These are phyloP conservation scores for Poeciliopsis retropinna DNA, from an alignment of 2,113 vertebrate species.

Conservation along the genomic window DNA sequence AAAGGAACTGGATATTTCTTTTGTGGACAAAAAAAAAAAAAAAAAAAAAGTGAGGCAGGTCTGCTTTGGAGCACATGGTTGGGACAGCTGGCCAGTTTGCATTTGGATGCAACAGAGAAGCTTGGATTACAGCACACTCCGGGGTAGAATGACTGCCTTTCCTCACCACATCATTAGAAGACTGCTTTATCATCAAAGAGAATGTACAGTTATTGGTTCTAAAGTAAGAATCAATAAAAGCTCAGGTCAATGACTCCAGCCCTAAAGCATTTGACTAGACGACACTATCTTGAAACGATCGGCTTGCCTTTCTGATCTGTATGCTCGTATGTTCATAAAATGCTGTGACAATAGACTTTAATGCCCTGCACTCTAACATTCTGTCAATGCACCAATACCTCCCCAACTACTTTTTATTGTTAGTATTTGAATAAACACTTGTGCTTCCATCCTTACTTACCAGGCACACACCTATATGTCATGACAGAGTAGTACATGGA, in stretches of 20 bases:
- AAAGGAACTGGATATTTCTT: neutral
- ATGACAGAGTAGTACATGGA: conserved; percentile 46
- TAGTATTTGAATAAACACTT: neutral
- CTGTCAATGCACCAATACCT: conserved; percentile 7
- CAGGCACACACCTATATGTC: conserved; percentile 12
- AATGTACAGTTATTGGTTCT: neutral
- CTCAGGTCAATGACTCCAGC: too few relatives aligned
- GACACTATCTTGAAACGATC: fast-evolving
- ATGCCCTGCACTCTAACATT: neutral
- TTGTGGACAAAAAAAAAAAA: neutral
- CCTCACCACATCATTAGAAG: neutral
- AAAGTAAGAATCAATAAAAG: too few relatives aligned
- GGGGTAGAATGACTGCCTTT: neutral
- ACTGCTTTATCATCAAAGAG: neutral
- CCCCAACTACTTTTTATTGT: neutral
- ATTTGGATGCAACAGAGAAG: neutral
- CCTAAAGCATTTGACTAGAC: too few relatives aligned
- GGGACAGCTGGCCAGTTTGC: neutral
- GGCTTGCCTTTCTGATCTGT: neutral
- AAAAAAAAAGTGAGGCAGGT: neutral
- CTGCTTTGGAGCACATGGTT: neutral
- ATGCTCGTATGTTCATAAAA: too few relatives aligned
- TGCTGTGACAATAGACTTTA: too few relatives aligned
- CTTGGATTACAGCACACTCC: neutral
- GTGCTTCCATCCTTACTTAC: neutral